Conservation (phyloP, 2,113 vertebrate species). For the Cavia aperea region DNA sequence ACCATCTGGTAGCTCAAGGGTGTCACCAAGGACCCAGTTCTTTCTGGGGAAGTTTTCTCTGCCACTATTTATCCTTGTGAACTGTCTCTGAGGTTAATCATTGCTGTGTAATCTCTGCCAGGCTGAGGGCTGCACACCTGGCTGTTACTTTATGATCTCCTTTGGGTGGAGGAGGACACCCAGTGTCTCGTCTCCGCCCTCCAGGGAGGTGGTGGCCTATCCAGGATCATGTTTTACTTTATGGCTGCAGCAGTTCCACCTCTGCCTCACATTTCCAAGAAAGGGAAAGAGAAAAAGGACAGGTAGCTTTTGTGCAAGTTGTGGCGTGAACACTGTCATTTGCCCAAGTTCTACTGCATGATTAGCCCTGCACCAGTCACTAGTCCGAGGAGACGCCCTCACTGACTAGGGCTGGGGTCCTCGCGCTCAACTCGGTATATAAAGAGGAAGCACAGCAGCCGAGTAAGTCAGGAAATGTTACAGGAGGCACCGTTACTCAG, state of each 20-base stretch:
- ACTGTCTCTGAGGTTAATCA: slow-evolving; percentile 24
- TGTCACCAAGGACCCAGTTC: not conserved
- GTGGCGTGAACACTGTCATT: not conserved
- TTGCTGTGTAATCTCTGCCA: slow-evolving; percentile 61
- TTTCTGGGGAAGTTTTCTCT: not conserved
- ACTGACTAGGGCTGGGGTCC: not conserved
- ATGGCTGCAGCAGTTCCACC: not conserved
- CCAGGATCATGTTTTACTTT: not conserved
- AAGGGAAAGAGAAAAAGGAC: not conserved
- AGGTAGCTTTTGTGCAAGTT: not conserved
- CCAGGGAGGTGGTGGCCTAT: not conserved
- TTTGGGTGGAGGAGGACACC: slow-evolving; percentile 83
- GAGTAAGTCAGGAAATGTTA: not conserved
- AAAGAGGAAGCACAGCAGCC: not conserved
- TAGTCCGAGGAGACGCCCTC: not conserved
- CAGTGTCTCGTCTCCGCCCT: slow-evolving; percentile 57
- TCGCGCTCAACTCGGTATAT: not conserved
- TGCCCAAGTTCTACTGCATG: not conserved
- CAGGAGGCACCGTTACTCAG: not conserved
- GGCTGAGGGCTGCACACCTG: slow-evolving; percentile 81
- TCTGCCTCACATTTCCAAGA: not conserved
- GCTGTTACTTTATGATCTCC: slow-evolving; percentile 84
- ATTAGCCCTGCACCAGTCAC: not conserved
- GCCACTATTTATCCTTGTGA: not conserved
- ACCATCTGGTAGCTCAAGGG: not conserved